These are phyloP conservation scores for Paracanthobrama guichenoti DNA, from an alignment of 2,113 vertebrate species.

Conservation along the genomic window DNA sequence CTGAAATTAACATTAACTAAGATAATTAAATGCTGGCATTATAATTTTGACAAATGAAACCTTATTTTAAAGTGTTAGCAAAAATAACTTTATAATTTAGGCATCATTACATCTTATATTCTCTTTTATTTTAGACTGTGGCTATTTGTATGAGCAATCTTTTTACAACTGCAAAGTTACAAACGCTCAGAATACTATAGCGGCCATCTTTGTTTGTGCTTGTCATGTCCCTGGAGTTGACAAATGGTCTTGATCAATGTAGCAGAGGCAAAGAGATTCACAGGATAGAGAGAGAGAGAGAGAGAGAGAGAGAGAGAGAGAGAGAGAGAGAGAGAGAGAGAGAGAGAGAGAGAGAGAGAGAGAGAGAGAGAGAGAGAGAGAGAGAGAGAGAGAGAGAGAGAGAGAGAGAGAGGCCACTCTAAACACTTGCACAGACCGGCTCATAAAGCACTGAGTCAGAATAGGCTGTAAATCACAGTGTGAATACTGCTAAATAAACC, in stretches of 20 bases:
- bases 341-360: slow-evolving; percentile 1
- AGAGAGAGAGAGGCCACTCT: slow-evolving; percentile 56
- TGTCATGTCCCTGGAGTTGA: slow-evolving; percentile 62
- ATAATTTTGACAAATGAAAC: background rate
- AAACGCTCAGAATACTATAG: slow-evolving; percentile 52
- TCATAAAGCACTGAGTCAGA: slow-evolving; percentile 73
- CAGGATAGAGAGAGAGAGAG: slow-evolving; percentile 46
- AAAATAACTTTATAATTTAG: background rate
- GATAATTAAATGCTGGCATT: background rate
- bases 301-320: slow-evolving; percentile 46
- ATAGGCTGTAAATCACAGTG: slow-evolving; percentile 72
- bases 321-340: background rate
- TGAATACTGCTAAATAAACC: slow-evolving; percentile 63
- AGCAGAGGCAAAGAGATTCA: slow-evolving; percentile 11
- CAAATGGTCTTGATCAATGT: slow-evolving; percentile 69
- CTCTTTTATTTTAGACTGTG: background rate
- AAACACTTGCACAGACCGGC: slow-evolving; percentile 68
- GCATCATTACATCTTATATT: background rate
- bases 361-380: slow-evolving; percentile 8
- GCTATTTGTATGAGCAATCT: slow-evolving; percentile 1
- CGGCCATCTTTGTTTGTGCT: slow-evolving; percentile 61
- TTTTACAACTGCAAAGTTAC: background rate
- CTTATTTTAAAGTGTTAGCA: background rate
- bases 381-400: slow-evolving; percentile 49
- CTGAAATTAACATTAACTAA: background rate